Evolutionary conservation across 1,140 invertebrate genomes (phyloP).

Genomic region (Drosophila prosaltans): DNA sequence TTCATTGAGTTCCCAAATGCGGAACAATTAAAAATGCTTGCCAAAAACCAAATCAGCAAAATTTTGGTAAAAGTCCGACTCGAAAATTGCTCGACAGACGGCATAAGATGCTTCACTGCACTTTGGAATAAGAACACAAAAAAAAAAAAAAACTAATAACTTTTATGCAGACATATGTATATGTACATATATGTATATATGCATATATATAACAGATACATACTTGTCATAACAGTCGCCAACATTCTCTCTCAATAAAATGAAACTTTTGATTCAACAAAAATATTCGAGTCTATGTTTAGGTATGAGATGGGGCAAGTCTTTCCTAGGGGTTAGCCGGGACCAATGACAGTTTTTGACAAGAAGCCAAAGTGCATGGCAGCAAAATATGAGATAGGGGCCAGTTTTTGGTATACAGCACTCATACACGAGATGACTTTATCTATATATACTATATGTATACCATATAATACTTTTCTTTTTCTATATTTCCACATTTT

Average conservation of each 20-base stretch:
- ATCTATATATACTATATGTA: slow-evolving; percentile 6
- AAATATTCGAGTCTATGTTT: not conserved
- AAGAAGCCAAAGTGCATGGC: slow-evolving; percentile 66
- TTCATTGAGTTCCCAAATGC: slow-evolving; percentile 62
- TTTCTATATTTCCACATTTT: not conserved
- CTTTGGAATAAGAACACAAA: slow-evolving; percentile 27
- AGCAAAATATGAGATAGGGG: slow-evolving; percentile 59
- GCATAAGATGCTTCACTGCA: slow-evolving; percentile 53
- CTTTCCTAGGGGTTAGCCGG: slow-evolving; percentile 22
- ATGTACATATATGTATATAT: slow-evolving; percentile 25
- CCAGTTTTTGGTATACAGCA: slow-evolving; percentile 20
- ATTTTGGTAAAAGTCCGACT: slow-evolving; percentile 57
- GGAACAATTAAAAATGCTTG: slow-evolving; percentile 71
- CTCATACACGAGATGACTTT: no score
- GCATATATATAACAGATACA: slow-evolving; percentile 32
- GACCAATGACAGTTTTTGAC: slow-evolving; percentile 56
- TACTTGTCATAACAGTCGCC: slow-evolving; percentile 62
- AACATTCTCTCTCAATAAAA: slow-evolving; percentile 37
- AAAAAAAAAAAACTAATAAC: slow-evolving; percentile 51
- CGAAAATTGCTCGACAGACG: slow-evolving; percentile 62
- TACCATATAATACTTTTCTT: not conserved
- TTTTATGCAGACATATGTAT: slow-evolving; percentile 22
- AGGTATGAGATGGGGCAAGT: not conserved
- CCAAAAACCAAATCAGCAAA: slow-evolving; percentile 69
- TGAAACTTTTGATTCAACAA: slow-evolving; percentile 26